Conservation (phyloP, 2,888 invertebrate species). For the Marasmarcha lunaedactyla region DNA sequence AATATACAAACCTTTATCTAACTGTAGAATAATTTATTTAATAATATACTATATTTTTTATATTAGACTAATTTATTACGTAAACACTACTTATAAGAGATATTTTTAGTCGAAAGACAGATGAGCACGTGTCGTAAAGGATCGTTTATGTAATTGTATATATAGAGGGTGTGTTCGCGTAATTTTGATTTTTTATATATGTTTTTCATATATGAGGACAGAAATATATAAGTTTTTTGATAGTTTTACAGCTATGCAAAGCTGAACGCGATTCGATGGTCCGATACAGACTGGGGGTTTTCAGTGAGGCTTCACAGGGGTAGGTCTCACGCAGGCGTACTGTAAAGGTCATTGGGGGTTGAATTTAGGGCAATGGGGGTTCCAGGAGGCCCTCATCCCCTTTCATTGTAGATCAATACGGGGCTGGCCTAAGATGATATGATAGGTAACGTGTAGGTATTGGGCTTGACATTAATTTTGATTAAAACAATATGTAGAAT, state of each 20-base stretch:
- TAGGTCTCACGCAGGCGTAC: constrained; percentile 36
- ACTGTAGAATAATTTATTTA: constrained; percentile 11
- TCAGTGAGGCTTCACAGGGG: constrained; percentile 23
- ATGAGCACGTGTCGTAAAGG: constrained; percentile 46
- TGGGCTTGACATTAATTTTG: no score
- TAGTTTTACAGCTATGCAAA: constrained; percentile 18
- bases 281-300: constrained; percentile 28
- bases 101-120: constrained; percentile 59
- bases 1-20: constrained; percentile 21
- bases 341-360: constrained; percentile 38
- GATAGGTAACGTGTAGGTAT: no score
- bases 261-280: constrained; percentile 18
- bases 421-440: neutral
- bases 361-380: constrained; percentile 22
- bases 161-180: constrained; percentile 22
- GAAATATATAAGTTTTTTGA: constrained; percentile 14
- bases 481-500: no score
- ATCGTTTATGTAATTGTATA: constrained; percentile 37
- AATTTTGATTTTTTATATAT: constrained; percentile 33
- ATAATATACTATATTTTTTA: constrained; percentile 9
- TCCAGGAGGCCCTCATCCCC: constrained; percentile 10
- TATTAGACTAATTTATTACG: constrained; percentile 13
- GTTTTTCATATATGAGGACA: constrained; percentile 53
- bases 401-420: constrained; percentile 5
- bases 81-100: constrained; percentile 55